phyloP scores from a whole-genome alignment of 2,113 vertebrate species.

The Gavialis gangeticus region DNA sequence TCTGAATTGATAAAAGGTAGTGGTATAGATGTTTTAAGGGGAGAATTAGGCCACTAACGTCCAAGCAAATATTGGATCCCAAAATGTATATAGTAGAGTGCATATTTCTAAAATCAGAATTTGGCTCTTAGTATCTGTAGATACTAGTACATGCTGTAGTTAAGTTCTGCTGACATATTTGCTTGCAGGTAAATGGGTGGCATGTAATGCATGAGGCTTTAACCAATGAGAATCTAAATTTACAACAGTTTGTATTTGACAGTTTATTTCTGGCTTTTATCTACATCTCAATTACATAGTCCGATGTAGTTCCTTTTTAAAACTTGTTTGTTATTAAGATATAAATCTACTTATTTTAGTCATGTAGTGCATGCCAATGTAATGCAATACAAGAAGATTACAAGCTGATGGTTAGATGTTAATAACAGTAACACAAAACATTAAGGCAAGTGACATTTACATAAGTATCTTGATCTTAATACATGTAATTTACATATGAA shows the following conservation, averaged over 20 bases:
- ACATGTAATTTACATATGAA: slow-evolving; percentile 90
- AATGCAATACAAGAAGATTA: slow-evolving; percentile 83
- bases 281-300: slow-evolving; percentile 71
- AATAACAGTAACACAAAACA: slow-evolving; percentile 88
- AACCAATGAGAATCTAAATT: slow-evolving; percentile 20
- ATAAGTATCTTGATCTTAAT: slow-evolving; percentile 91
- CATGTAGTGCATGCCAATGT: slow-evolving; percentile 65
- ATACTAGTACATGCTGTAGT: fast-evolving
- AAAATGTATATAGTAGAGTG: fast-evolving
- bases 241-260: slow-evolving; percentile 24
- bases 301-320: slow-evolving; percentile 65
- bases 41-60: background rate
- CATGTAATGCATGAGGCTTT: fast-evolving
- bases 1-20: fast-evolving
- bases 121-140: background rate
- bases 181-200: background rate
- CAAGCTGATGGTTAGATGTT: slow-evolving; percentile 86
- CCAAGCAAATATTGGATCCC: background rate
- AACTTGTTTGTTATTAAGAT: slow-evolving; percentile 81
- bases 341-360: slow-evolving; percentile 79
- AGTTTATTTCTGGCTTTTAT: slow-evolving; percentile 57
- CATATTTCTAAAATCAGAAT: fast-evolving
- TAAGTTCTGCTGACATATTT: background rate
- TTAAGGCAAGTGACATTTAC: slow-evolving; percentile 90
- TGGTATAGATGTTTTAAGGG: background rate